Evolutionary conservation across 2,797 vertebrate species (phyloP).

Genomic region (Corythornis leucogaster): DNA sequence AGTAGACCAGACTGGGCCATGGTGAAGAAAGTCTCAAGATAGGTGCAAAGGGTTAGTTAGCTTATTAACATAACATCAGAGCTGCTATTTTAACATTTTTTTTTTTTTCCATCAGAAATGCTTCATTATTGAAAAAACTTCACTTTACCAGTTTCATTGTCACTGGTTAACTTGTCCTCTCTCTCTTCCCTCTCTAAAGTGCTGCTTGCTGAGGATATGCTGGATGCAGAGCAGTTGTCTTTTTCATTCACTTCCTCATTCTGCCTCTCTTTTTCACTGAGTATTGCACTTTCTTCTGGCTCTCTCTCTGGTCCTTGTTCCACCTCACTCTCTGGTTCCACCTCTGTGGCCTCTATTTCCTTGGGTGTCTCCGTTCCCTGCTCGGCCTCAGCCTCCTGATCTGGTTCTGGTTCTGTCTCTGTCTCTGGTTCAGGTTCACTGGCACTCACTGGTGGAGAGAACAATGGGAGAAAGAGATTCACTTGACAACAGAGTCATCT

Average conservation of each 20-base stretch:
- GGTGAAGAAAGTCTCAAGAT: background rate
- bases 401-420: constrained; percentile 74
- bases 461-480: constrained; percentile 69
- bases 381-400: constrained; percentile 67
- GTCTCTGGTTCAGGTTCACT: constrained; percentile 75
- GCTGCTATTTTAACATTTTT: background rate
- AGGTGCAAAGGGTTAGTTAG: background rate
- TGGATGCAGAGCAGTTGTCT: constrained; percentile 97
- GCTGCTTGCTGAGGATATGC: constrained; percentile 97
- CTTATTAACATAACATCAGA: background rate
- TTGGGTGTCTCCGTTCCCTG: constrained; percentile 66
- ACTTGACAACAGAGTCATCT: constrained; percentile 4
- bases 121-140: constrained; percentile 43
- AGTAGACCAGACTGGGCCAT: background rate
- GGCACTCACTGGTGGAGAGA: constrained; percentile 79
- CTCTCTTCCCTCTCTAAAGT: constrained; percentile 96
- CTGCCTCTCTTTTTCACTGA: constrained; percentile 97
- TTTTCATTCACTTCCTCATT: constrained; percentile 98
- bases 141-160: constrained; percentile 86
- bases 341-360: constrained; percentile 70
- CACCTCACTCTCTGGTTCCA: constrained; percentile 80
- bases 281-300: constrained; percentile 84
- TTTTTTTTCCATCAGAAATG: constrained; percentile 26
- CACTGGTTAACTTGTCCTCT: constrained; percentile 87
- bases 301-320: constrained; percentile 84